Conservation (phyloP, 2,113 vertebrate genomes). For the Shinisaurus crocodilurus region DNA sequence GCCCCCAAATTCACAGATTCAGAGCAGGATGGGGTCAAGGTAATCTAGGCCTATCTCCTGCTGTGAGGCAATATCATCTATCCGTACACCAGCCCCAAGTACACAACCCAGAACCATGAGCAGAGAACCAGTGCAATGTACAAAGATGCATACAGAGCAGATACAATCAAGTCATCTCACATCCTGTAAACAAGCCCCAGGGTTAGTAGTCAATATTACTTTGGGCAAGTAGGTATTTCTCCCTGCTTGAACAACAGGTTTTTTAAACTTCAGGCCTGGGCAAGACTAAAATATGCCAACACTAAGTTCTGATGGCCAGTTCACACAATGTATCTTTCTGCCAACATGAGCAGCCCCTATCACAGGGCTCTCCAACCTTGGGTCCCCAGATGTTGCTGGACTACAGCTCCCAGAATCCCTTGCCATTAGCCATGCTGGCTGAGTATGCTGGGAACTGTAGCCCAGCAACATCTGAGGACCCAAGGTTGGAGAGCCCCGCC, state of each 20-base stretch:
- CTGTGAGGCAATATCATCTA: neutral
- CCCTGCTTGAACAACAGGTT: neutral
- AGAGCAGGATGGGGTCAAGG: too few species aligned
- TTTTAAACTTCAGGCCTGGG: neutral
- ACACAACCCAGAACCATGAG: neutral
- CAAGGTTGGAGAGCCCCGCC: too few species aligned
- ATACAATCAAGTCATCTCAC: neutral
- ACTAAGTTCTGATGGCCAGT: neutral
- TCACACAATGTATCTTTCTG: too few species aligned
- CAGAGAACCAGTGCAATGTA: neutral
- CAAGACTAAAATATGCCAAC: neutral
- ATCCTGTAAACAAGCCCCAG: neutral
- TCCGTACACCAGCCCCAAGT: neutral
- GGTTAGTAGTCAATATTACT: neutral
- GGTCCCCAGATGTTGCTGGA: too few species aligned
- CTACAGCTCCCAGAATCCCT: too few species aligned
- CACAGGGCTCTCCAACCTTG: too few species aligned
- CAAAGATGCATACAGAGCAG: neutral
- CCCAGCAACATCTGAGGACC: too few species aligned
- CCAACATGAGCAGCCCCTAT: neutral
- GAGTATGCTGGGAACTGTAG: too few species aligned
- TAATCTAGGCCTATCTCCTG: neutral
- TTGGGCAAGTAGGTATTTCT: neutral
- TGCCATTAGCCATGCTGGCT: too few species aligned
- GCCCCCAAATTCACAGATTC: neutral